Conservation (phyloP, 2,797 vertebrate genomes). For the Xerus rutilus region DNA sequence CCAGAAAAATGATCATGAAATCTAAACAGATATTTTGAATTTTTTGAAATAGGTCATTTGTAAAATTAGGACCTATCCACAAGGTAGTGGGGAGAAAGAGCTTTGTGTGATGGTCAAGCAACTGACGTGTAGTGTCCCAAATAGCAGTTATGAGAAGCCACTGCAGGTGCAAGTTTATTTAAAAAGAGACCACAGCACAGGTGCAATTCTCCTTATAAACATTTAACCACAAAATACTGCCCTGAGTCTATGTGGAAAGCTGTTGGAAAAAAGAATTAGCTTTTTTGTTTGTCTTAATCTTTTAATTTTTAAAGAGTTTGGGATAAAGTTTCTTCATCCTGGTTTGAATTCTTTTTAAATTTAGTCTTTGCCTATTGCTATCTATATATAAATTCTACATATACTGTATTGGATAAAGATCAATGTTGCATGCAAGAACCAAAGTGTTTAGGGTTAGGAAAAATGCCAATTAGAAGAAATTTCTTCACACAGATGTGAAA, state of each 20-base stretch:
- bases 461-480: conserved; percentile 35
- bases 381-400: conserved; percentile 44
- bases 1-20: conserved; percentile 18
- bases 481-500: background rate
- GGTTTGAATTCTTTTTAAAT: conserved; percentile 48
- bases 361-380: conserved; percentile 51
- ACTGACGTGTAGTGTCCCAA: background rate
- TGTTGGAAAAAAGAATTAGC: conserved; percentile 17
- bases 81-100: background rate
- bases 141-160: conserved; percentile 33
- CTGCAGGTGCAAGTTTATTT: conserved; percentile 84
- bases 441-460: conserved; percentile 51
- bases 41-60: conserved; percentile 57
- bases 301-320: conserved; percentile 63
- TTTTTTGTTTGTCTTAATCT: background rate
- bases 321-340: background rate
- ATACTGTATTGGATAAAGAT: background rate
- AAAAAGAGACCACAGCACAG: conserved; percentile 84
- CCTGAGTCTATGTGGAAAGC: conserved; percentile 54
- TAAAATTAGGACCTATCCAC: background rate
- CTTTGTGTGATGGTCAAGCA: background rate
- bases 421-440: background rate
- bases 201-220: conserved; percentile 80
- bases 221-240: conserved; percentile 68
- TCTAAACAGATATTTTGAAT: conserved; percentile 36